These are phyloP conservation scores for Pandion haliaetus DNA, from an alignment of 2,113 vertebrate species.

Conservation along the genomic window DNA sequence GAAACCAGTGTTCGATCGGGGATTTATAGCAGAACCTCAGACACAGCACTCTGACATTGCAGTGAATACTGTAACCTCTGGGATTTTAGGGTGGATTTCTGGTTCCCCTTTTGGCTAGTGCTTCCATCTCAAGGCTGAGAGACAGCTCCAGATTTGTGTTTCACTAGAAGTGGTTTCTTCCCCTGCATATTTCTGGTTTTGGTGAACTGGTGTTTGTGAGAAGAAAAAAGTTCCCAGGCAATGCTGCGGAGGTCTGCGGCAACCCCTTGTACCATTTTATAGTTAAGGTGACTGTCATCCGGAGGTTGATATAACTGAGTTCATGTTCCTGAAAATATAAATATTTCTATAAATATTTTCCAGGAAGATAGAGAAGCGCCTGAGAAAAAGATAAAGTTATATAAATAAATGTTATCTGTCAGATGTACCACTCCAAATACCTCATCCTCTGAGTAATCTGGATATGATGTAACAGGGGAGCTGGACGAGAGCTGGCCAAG, in stretches of 20 bases:
- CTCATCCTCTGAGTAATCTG: background rate
- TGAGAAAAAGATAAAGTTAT: background rate
- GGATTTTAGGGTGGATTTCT: background rate
- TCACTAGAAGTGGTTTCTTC: background rate
- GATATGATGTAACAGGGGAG: background rate
- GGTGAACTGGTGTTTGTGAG: background rate
- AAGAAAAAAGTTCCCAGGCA: background rate
- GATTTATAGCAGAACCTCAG: background rate
- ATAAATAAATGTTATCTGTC: background rate
- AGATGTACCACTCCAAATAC: background rate
- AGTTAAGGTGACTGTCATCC: background rate
- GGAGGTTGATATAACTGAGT: background rate
- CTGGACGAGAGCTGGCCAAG: background rate
- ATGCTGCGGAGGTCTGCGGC: background rate
- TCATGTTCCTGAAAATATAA: background rate
- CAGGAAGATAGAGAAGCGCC: background rate
- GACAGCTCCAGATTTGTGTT: background rate
- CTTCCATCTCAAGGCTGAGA: background rate
- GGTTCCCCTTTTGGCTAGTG: background rate
- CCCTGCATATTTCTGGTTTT: background rate
- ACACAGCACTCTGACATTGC: rapidly evolving
- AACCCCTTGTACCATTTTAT: background rate
- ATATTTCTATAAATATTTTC: background rate
- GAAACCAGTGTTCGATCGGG: rapidly evolving
- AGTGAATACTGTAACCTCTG: background rate